Conservation (phyloP, 2,888 invertebrate species). For the Gnatocerus cornutus region DNA sequence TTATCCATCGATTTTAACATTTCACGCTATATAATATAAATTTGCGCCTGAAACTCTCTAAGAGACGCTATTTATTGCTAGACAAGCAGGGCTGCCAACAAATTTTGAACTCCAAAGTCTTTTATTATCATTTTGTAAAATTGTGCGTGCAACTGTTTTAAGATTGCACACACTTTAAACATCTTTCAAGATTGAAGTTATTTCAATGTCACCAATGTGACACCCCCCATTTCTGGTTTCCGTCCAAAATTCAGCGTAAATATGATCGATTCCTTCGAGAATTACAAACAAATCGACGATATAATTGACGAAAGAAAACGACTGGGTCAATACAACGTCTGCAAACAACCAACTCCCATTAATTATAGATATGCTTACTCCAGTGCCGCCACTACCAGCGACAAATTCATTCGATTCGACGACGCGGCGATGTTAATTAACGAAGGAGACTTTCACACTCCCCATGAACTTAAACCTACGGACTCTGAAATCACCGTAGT, state of each 20-base stretch:
- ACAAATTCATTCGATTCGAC: constrained; percentile 56
- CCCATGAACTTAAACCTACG: constrained; percentile 72
- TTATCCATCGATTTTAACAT: too few relatives aligned
- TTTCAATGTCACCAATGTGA: constrained; percentile 18
- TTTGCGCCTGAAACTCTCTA: too few relatives aligned
- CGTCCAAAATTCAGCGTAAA: constrained; percentile 51
- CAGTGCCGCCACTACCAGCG: constrained; percentile 53
- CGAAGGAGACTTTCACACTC: constrained; percentile 58
- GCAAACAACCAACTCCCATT: constrained; percentile 54
- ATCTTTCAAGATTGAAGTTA: constrained; percentile 1
- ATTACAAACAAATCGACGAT: constrained; percentile 67
- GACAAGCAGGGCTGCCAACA: too few relatives aligned
- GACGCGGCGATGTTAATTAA: constrained; percentile 57
- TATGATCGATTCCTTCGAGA: constrained; percentile 56
- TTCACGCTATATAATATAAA: too few relatives aligned
- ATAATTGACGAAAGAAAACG: constrained; percentile 68
- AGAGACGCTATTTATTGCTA: too few relatives aligned
- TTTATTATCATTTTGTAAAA: not conserved
- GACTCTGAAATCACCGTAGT: constrained; percentile 77
- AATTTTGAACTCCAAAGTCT: too few relatives aligned
- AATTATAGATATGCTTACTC: constrained; percentile 63
- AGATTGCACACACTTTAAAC: not conserved
- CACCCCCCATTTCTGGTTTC: not conserved
- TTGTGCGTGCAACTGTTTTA: too few relatives aligned
- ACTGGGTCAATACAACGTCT: constrained; percentile 66